Percentiles rank a stretch among this genome's conserved stretches.
These are phyloP conservation scores for Apus apus DNA, from an alignment of 2,113 vertebrate genomes.

Conservation along the genomic window DNA sequence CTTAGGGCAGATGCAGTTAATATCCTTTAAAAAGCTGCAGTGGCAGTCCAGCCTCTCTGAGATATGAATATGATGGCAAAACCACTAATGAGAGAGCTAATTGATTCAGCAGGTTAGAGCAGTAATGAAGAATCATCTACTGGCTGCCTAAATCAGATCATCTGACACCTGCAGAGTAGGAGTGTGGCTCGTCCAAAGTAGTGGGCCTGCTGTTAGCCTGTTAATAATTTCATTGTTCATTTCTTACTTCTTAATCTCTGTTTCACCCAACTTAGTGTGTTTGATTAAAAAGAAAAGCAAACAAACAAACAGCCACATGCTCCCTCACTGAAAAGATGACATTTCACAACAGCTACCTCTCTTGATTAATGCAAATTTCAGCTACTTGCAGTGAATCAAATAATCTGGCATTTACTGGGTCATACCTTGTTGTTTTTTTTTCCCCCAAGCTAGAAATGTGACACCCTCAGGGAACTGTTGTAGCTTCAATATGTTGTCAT, in stretches of 20 bases:
- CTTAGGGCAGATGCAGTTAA: neutral
- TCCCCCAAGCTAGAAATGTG: neutral
- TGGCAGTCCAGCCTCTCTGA: neutral
- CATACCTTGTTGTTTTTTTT: neutral
- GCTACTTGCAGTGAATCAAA: neutral
- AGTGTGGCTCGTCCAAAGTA: slow-evolving; percentile 22
- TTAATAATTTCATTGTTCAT: slow-evolving; percentile 50
- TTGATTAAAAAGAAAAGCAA: slow-evolving; percentile 42
- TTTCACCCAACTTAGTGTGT: slow-evolving; percentile 1
- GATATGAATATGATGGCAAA: neutral
- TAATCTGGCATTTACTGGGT: neutral
- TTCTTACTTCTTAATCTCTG: slow-evolving; percentile 36
- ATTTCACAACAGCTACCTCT: slow-evolving; percentile 16
- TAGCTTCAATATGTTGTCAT: neutral
- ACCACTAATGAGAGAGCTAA: slow-evolving; percentile 39
- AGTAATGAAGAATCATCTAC: slow-evolving; percentile 47
- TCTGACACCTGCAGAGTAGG: slow-evolving; percentile 53
- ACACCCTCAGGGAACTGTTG: neutral
- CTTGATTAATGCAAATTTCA: slow-evolving; percentile 15
- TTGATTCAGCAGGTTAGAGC: slow-evolving; percentile 61
- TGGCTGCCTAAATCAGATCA: slow-evolving; percentile 50
- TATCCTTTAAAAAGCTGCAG: neutral
- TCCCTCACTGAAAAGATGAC: neutral
- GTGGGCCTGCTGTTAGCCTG: slow-evolving; percentile 27
- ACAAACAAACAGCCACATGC: neutral